These are phyloP conservation scores for zebrafish (Danio rerio) DNA, from an alignment of 2,113 vertebrate genomes.

Conservation along the genomic window GRCz12tu NC_133184.1:6020001-6020500, in stretches of 20 bases:
- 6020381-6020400: no score
- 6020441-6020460: no score
- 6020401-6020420: no score
- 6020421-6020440: no score
- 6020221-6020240: not conserved
- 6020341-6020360: no score
- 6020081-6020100: not conserved
- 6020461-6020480: no score
- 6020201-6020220: slow-evolving; percentile 19
- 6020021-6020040: slow-evolving; percentile 1
- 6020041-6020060: slow-evolving; percentile 29
- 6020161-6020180: slow-evolving; percentile 5
- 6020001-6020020: slow-evolving; percentile 8
- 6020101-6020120: slow-evolving; percentile 37
- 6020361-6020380: no score
- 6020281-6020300: no score
- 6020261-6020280: no score
- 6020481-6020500: no score
- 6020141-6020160: not conserved
- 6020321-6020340: no score
- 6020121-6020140: slow-evolving; percentile 41
- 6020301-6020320: no score
- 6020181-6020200: slow-evolving; percentile 17
- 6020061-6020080: slow-evolving; percentile 42
- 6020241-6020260: not conserved